phyloP scores from a whole-genome alignment of 92 coral and sea anemone genomes.

The Porites rus region DNA sequence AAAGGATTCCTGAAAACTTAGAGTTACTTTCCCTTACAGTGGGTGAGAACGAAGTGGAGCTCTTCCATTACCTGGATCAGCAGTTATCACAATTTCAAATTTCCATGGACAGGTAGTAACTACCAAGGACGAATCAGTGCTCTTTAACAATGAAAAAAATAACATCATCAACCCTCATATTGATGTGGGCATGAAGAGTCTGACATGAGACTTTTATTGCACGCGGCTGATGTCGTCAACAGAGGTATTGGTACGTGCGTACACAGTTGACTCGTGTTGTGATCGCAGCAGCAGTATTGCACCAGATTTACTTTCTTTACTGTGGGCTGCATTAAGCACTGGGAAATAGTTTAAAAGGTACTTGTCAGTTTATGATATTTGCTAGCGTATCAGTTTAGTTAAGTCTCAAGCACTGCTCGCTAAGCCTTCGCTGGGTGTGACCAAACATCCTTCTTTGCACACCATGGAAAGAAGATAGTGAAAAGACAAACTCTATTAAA shows the following conservation, averaged over 20 bases:
- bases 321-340: slow-evolving; percentile 63
- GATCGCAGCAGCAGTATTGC: slow-evolving; percentile 42
- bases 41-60: no score
- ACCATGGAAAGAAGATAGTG: slow-evolving; percentile 70
- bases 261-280: no score
- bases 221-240: no score
- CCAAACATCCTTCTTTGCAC: slow-evolving; percentile 65
- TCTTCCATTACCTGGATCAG: slow-evolving; percentile 10
- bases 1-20: background rate
- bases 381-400: slow-evolving; percentile 34
- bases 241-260: no score
- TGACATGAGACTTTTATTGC: no score
- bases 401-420: slow-evolving; percentile 62
- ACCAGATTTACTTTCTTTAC: slow-evolving; percentile 34
- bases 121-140: no score
- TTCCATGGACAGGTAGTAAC: slow-evolving; percentile 18
- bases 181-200: no score
- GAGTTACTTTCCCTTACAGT: no score
- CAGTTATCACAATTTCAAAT: slow-evolving; percentile 31
- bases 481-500: background rate
- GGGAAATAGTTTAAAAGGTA: slow-evolving; percentile 64
- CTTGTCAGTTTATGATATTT: slow-evolving; percentile 52
- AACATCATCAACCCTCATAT: no score
- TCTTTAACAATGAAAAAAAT: no score
- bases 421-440: slow-evolving; percentile 73